Percentiles rank a stretch among this genome's conserved stretches.
Conservation (phyloP, 2,113 vertebrate species). For the Grammomys dolichurus region DNA sequence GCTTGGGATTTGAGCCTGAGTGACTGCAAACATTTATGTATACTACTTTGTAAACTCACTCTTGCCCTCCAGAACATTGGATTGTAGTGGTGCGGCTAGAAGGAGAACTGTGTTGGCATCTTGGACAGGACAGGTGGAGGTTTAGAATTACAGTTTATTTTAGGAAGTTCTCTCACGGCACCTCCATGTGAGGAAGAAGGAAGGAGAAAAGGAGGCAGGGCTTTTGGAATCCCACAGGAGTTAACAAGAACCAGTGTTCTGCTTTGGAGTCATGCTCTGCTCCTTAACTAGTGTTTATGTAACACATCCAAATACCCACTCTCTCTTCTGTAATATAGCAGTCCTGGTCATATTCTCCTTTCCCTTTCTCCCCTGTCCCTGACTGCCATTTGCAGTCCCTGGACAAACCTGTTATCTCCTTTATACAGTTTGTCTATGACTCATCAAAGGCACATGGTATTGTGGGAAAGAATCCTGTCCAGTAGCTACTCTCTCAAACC, state of each 20-base stretch:
- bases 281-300: background rate
- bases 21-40: conserved; percentile 3
- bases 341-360: background rate
- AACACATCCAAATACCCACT: background rate
- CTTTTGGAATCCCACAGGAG: background rate
- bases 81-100: background rate
- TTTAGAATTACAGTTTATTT: conserved; percentile 20
- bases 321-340: background rate
- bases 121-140: background rate
- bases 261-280: background rate
- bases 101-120: background rate
- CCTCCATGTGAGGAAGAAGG: conserved; percentile 28
- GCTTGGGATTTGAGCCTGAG: background rate
- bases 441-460: conserved; percentile 17
- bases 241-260: background rate
- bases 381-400: background rate
- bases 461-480: background rate
- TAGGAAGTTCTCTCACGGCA: conserved; percentile 24
- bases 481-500: conserved; percentile 43
- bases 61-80: background rate
- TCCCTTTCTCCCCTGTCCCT: background rate
- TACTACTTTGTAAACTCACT: background rate
- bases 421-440: background rate
- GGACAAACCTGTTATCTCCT: conserved; percentile 1
- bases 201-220: conserved; percentile 1